Base-by-base conservation (phyloP, 2,888 invertebrate species). In the Watsonalla binaria region DNA sequence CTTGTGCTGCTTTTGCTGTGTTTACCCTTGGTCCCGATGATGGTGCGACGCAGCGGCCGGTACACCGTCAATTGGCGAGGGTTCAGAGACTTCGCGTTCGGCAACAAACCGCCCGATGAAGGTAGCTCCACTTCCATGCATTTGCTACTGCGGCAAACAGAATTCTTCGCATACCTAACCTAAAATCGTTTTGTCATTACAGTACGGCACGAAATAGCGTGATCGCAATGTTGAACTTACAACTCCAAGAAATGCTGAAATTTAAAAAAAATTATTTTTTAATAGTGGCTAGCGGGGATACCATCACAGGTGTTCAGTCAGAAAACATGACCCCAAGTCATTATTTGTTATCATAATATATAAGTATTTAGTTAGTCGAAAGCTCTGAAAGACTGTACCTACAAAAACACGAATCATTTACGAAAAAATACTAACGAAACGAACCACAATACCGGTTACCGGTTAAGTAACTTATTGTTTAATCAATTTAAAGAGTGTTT, bases 41-140 rank as follows among this genome's bases (percentile, higher is more conserved):
- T 91, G 82, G 90, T 88, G 67, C 79, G 91, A 76, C 86, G 90
- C 66, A 88, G 90, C 76, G 91, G 91, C 63, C 86, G 91, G 45
- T 91, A 91, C 74, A 90, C 90, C 58, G 90, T 90, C 66, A 91
- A 90, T 76, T 90, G 90, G 87, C 82, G 91, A 66, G 91, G 91
- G 52, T 90, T 90, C 76, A 84, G 80, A 70, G 91, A 91, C 63
- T 87, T 86, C 66, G 74, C 86, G 47, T 78, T 87, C 63, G 86
- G 86, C 51, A 89, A 81, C 76, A 89, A 89, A 68, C 90, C 90
- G 56, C 89, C 88, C 34, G 90, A 90, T 62, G 90, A 89, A 82
- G 89, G 90, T 90, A 82, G 84, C 73, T 55, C 60, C 54, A 60
- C 56, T 55, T 37, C 50, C 55, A 46, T 56, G 51, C 57, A 61